These are phyloP conservation scores for Dasypogon diadema DNA, from an alignment of 2,888 invertebrate genomes.

Conservation along the genomic window DNA sequence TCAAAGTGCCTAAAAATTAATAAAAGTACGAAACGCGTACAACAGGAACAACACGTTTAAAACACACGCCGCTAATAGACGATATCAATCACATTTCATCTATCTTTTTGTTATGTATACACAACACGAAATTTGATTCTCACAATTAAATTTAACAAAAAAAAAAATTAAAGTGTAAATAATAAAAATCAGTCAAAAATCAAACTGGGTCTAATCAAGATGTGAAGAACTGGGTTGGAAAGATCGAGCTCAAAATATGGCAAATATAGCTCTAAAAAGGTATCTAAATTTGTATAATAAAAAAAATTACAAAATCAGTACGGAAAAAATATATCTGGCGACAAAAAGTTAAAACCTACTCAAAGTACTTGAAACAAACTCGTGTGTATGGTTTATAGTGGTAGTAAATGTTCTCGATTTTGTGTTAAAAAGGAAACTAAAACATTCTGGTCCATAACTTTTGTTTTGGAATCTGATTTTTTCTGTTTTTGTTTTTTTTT, in stretches of 20 bases:
- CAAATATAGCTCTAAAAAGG: constrained; percentile 2
- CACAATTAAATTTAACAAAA: background rate
- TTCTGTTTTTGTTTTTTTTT: constrained; percentile 48
- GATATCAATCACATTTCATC: constrained; percentile 6
- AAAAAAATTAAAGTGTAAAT: constrained; percentile 2
- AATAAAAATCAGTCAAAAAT: constrained; percentile 10
- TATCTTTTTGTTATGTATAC: constrained; percentile 23
- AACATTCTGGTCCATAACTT: constrained; percentile 15
- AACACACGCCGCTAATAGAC: background rate
- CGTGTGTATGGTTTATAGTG: constrained; percentile 13
- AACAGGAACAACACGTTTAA: constrained; percentile 23
- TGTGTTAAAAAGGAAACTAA: constrained; percentile 23
- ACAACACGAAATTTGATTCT: background rate
- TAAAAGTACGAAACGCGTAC: constrained; percentile 14
- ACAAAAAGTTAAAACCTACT: constrained; percentile 29
- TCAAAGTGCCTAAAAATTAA: background rate
- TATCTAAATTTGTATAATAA: constrained; percentile 20
- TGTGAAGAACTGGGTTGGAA: too few species aligned
- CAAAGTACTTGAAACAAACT: constrained; percentile 27
- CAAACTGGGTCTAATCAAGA: constrained; percentile 18
- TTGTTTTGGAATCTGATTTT: constrained; percentile 10
- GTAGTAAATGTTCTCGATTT: constrained; percentile 4
- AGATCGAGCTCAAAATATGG: constrained; percentile 31
- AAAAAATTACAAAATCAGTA: background rate
- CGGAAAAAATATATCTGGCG: constrained; percentile 10